Percentiles rank a stretch among this genome's conserved stretches.
These are phyloP conservation scores for Zosterops pallidus DNA, from an alignment of 2,113 vertebrate species.

Conservation along the genomic window DNA sequence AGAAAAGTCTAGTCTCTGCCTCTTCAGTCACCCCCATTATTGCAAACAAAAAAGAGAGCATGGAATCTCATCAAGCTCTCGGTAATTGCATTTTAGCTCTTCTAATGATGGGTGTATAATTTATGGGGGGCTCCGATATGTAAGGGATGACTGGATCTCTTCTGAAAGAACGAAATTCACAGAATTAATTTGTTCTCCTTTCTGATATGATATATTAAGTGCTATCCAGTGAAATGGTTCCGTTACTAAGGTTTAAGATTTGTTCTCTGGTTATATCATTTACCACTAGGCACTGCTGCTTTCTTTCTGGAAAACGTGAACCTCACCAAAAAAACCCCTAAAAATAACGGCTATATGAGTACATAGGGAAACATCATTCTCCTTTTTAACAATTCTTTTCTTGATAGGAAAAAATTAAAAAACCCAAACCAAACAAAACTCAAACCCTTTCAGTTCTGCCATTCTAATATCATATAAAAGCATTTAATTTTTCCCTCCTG, in stretches of 20 bases:
- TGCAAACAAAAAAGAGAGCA: background rate
- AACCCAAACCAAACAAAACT: rapidly evolving
- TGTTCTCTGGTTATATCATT: background rate
- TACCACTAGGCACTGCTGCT: background rate
- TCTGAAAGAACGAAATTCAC: background rate
- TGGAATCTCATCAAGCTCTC: background rate
- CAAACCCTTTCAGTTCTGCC: background rate
- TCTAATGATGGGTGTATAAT: background rate
- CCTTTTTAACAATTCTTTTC: background rate
- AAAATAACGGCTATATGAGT: background rate
- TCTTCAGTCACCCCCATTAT: background rate
- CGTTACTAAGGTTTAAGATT: background rate
- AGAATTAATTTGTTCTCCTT: background rate
- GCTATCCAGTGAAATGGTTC: background rate
- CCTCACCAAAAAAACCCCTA: background rate
- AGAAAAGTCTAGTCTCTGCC: background rate
- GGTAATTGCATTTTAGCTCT: background rate
- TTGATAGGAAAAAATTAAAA: background rate
- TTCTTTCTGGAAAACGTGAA: constrained; percentile 10
- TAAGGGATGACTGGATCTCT: background rate
- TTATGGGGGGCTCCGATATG: background rate
- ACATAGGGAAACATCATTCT: background rate
- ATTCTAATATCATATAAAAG: background rate
- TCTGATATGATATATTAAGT: background rate
- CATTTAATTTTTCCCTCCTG: background rate